Percentiles rank a stretch among this genome's conserved stretches.
Evolutionary conservation across 1,140 invertebrate genomes (phyloP).

Genomic region (Zaprionus tsacasi): DNA sequence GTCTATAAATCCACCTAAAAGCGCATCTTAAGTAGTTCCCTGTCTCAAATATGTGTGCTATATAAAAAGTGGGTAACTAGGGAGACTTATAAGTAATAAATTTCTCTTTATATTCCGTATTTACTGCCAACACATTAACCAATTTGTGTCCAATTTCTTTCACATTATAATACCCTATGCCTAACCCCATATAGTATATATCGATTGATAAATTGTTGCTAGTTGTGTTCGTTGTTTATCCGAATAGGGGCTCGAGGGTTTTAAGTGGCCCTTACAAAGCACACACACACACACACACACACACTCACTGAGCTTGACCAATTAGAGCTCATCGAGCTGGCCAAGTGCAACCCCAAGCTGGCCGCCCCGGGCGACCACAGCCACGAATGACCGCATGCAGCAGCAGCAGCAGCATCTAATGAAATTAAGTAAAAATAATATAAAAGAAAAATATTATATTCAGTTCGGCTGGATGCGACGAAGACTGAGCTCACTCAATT

Average conservation of each 20-base stretch:
- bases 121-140: background rate
- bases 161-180: constrained; percentile 5
- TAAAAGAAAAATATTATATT: constrained; percentile 17
- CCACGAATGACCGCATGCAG: constrained; percentile 31
- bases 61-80: no score
- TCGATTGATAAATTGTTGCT: constrained; percentile 33
- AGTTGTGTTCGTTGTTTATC: background rate
- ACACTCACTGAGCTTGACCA: constrained; percentile 62
- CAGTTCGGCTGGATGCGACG: constrained; percentile 3
- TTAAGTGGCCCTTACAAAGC: constrained; percentile 32
- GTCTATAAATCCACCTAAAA: no score
- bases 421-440: constrained; percentile 59
- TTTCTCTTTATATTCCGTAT: background rate
- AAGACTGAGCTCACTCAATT: constrained; percentile 20
- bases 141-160: constrained; percentile 2
- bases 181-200: background rate
- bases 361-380: constrained; percentile 17
- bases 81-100: no score
- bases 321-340: constrained; percentile 56
- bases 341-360: constrained; percentile 61
- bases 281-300: no score
- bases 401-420: constrained; percentile 67
- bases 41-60: no score
- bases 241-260: constrained; percentile 62
- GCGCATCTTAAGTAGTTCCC: no score